These are phyloP conservation scores for Aleiodes alternator DNA, from an alignment of 2,888 invertebrate genomes.

Conservation along the genomic window DNA sequence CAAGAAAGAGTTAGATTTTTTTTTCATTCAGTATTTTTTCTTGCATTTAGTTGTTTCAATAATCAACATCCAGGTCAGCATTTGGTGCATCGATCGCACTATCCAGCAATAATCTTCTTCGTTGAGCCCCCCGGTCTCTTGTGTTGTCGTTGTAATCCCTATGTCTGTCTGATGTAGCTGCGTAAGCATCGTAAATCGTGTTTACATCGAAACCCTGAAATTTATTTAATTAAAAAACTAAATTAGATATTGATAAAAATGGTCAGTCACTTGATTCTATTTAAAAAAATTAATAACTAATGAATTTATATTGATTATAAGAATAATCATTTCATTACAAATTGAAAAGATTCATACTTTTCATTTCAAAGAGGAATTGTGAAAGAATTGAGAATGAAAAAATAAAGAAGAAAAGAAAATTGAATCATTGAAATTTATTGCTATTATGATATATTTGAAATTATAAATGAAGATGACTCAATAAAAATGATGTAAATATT, in stretches of 20 bases:
- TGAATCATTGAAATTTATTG: too few species aligned
- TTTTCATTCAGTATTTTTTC: conserved; percentile 35
- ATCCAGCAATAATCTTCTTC: conserved; percentile 48
- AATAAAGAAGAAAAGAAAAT: not conserved
- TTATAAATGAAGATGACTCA: too few species aligned
- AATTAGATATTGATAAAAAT: too few species aligned
- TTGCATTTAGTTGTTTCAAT: conserved; percentile 40
- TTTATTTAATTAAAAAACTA: not conserved
- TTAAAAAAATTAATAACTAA: too few species aligned
- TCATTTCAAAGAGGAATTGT: too few species aligned
- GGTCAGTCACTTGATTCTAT: too few species aligned
- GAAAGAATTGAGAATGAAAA: too few species aligned
- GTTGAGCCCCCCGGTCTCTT: conserved; percentile 48
- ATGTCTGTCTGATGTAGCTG: conserved; percentile 51
- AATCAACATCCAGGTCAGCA: conserved; percentile 51
- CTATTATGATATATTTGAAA: too few species aligned
- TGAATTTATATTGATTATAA: too few species aligned
- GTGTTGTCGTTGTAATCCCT: conserved; percentile 48
- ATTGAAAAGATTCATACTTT: too few species aligned
- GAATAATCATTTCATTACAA: too few species aligned
- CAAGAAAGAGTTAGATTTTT: conserved; percentile 35
- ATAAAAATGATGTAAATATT: too few species aligned
- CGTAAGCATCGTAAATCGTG: conserved; percentile 56
- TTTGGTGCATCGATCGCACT: conserved; percentile 47
- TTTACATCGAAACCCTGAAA: conserved; percentile 56